Percentiles rank a stretch among this genome's conserved stretches.
phyloP scores from a whole-genome alignment of 2,888 invertebrate species.

The Oligia fasciuncula region DNA sequence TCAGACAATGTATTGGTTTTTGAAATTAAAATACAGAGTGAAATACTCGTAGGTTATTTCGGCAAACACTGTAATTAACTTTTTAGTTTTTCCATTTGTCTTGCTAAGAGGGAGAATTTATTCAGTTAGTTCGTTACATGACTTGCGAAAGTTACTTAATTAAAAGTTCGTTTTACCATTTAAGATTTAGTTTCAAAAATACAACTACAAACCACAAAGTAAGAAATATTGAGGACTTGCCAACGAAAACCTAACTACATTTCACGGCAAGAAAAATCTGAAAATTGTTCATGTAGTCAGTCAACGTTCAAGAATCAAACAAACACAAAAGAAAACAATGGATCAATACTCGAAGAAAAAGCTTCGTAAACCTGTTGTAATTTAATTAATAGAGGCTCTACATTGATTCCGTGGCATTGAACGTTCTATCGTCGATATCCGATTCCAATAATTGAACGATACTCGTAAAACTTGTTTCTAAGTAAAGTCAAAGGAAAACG shows the following conservation, averaged over 20 bases:
- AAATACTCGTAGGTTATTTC: constrained; percentile 13
- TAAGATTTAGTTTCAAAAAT: constrained; percentile 26
- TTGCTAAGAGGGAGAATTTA: constrained; percentile 29
- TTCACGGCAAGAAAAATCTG: not conserved
- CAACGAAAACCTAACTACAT: not conserved
- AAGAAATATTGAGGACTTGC: not conserved
- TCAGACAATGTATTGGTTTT: constrained; percentile 40
- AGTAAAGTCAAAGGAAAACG: constrained; percentile 69
- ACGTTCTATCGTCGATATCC: constrained; percentile 61
- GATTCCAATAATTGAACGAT: constrained; percentile 69
- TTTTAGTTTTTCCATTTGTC: constrained; percentile 46
- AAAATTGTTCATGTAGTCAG: not conserved
- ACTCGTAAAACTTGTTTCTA: constrained; percentile 71
- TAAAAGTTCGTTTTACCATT: constrained; percentile 56
- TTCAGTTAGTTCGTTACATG: constrained; percentile 32
- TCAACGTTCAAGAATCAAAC: constrained; percentile 1
- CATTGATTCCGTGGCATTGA: constrained; percentile 55
- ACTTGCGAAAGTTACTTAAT: constrained; percentile 49
- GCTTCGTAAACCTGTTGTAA: constrained; percentile 30
- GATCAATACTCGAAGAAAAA: constrained; percentile 29
- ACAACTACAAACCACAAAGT: not conserved
- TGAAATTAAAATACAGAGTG: constrained; percentile 22
- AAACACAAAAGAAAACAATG: not conserved
- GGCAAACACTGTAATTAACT: constrained; percentile 44
- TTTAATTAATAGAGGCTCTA: constrained; percentile 47